Percentiles rank a stretch among this genome's conserved stretches.
phyloP scores from a whole-genome alignment of 2,113 vertebrate genomes.

The Apodemus speciosus region DNA sequence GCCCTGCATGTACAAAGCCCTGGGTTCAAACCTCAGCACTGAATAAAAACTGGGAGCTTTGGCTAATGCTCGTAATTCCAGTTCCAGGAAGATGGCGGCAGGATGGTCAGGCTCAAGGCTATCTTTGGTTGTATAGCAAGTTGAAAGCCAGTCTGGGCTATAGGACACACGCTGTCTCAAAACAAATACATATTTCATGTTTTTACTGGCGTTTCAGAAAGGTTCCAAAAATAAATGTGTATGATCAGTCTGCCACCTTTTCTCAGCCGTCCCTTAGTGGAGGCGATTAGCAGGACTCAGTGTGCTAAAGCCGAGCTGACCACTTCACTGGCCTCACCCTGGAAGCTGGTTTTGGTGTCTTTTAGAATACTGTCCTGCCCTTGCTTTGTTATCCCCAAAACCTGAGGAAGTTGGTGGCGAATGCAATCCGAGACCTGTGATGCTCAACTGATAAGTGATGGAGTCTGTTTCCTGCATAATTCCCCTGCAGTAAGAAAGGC shows the following conservation, averaged over 20 bases:
- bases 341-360: conserved; percentile 32
- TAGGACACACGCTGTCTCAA: neutral
- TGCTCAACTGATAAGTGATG: neutral
- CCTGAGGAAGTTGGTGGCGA: neutral
- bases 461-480: neutral
- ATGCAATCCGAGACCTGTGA: neutral
- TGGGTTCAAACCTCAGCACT: neutral
- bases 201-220: conserved; percentile 13
- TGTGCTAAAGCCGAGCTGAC: neutral
- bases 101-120: neutral
- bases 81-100: neutral
- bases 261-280: neutral
- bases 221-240: neutral
- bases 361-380: neutral
- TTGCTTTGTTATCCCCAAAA: conserved; percentile 50
- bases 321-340: neutral
- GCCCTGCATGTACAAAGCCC: neutral
- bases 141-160: neutral
- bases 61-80: neutral
- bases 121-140: neutral
- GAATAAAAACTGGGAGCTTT: neutral
- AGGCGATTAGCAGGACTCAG: neutral
- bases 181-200: neutral
- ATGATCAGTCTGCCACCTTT: neutral
- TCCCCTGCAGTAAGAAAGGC: neutral